These are phyloP conservation scores for Zeuzera pyrina DNA, from an alignment of 2,888 invertebrate genomes.

Conservation along the genomic window DNA sequence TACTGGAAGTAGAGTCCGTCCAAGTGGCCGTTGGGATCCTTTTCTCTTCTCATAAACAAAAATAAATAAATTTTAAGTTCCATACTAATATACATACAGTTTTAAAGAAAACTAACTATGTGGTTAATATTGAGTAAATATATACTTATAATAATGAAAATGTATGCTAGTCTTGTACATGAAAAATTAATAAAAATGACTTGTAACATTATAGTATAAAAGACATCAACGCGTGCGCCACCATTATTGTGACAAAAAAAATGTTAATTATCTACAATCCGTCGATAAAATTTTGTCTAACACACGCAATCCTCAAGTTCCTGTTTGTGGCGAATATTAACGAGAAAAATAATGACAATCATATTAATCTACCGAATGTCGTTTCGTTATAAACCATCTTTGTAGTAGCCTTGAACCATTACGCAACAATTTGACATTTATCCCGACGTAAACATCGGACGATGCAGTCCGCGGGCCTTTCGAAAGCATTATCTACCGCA, in stretches of 20 bases:
- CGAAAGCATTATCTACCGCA: neutral
- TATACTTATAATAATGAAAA: too few species aligned
- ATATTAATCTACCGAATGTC: slow-evolving; percentile 29
- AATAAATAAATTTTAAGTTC: too few species aligned
- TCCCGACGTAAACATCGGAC: slow-evolving; percentile 29
- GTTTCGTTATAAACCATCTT: slow-evolving; percentile 24
- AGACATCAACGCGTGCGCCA: slow-evolving; percentile 23
- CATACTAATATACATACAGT: too few species aligned
- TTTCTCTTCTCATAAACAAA: too few species aligned
- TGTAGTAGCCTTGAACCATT: slow-evolving; percentile 57
- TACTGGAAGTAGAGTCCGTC: too few species aligned
- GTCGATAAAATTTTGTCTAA: too few species aligned
- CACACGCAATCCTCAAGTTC: slow-evolving; percentile 6
- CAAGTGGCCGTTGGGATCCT: too few species aligned
- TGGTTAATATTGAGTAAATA: too few species aligned
- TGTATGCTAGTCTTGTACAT: too few species aligned
- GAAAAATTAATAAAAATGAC: neutral
- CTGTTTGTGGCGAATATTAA: slow-evolving; percentile 3
- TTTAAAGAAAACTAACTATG: too few species aligned
- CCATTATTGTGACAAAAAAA: too few species aligned
- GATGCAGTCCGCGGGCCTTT: neutral
- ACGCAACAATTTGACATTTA: slow-evolving; percentile 46
- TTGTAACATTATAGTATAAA: slow-evolving; percentile 14
- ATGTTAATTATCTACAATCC: too few species aligned
- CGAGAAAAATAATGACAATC: slow-evolving; percentile 26